Percentiles rank a stretch among this genome's conserved stretches.
Conservation (phyloP, 1,140 invertebrate species). For the Drosophila bifasciata region DNA sequence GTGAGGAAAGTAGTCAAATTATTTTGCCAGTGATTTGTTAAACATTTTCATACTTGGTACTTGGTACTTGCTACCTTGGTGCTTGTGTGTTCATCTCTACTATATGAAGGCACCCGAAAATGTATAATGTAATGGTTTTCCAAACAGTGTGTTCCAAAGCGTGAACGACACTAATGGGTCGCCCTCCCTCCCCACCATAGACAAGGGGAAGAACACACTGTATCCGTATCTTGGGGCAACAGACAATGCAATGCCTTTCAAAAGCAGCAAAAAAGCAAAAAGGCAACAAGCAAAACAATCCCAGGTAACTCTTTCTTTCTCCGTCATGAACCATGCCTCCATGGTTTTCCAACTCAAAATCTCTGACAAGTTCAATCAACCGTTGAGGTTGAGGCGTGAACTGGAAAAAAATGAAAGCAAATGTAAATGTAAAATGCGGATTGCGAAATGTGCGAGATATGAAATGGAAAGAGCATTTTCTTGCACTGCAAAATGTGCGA, state of each 20-base stretch:
- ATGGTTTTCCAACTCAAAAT: slow-evolving; percentile 50
- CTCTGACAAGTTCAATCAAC: slow-evolving; percentile 80
- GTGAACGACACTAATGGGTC: slow-evolving; percentile 61
- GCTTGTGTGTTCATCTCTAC: slow-evolving; percentile 37
- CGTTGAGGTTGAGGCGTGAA: slow-evolving; percentile 77
- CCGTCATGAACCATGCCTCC: slow-evolving; percentile 42
- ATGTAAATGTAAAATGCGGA: slow-evolving; percentile 35
- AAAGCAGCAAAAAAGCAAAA: slow-evolving; percentile 29
- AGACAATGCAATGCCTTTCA: slow-evolving; percentile 69
- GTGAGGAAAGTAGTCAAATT: slow-evolving; percentile 46
- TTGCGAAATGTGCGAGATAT: slow-evolving; percentile 35
- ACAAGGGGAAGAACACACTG: slow-evolving; percentile 5
- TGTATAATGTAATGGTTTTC: slow-evolving; percentile 51
- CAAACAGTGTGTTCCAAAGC: slow-evolving; percentile 41
- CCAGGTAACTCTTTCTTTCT: slow-evolving; percentile 26
- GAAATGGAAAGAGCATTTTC: slow-evolving; percentile 71
- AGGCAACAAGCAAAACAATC: slow-evolving; percentile 14
- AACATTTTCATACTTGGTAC: slow-evolving; percentile 27
- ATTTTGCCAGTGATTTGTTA: slow-evolving; percentile 55
- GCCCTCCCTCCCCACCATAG: too few species aligned
- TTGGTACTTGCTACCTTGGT: neutral
- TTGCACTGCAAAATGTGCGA: slow-evolving; percentile 68
- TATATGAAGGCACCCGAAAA: slow-evolving; percentile 54
- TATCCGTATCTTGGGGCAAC: slow-evolving; percentile 41
- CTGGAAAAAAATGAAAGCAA: slow-evolving; percentile 72